Evolutionary conservation across 2,797 vertebrate species (phyloP).

Genomic region (Poeciliopsis gracilis): DNA sequence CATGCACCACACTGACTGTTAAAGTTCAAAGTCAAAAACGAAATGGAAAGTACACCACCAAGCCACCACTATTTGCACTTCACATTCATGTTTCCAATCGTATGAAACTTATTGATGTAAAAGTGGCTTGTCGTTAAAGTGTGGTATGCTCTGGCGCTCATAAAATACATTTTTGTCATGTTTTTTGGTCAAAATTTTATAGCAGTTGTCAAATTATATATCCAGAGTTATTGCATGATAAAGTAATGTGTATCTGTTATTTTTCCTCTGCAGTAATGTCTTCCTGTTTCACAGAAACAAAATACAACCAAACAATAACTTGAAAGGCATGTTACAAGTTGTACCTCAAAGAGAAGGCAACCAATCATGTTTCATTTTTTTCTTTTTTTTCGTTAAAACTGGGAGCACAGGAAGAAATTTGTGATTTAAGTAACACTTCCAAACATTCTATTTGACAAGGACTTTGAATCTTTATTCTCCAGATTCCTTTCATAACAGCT

Average conservation of each 20-base stretch:
- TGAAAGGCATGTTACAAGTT: background rate
- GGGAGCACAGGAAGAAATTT: background rate
- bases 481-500: background rate
- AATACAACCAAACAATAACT: background rate
- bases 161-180: background rate
- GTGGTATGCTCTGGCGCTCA: background rate
- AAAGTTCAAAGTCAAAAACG: conserved; percentile 30
- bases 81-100: background rate
- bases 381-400: background rate
- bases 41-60: conserved; percentile 29
- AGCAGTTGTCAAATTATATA: background rate
- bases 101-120: background rate
- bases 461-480: background rate
- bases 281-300: background rate
- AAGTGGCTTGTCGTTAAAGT: background rate
- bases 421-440: background rate
- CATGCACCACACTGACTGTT: conserved; percentile 31
- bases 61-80: background rate
- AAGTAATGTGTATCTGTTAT: background rate
- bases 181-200: background rate
- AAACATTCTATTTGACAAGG: background rate
- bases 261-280: background rate
- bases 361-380: background rate
- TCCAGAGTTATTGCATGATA: background rate
- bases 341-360: background rate